Evolutionary conservation across 2,797 vertebrate genomes (phyloP).

Genomic region (Enoplosus armatus): DNA sequence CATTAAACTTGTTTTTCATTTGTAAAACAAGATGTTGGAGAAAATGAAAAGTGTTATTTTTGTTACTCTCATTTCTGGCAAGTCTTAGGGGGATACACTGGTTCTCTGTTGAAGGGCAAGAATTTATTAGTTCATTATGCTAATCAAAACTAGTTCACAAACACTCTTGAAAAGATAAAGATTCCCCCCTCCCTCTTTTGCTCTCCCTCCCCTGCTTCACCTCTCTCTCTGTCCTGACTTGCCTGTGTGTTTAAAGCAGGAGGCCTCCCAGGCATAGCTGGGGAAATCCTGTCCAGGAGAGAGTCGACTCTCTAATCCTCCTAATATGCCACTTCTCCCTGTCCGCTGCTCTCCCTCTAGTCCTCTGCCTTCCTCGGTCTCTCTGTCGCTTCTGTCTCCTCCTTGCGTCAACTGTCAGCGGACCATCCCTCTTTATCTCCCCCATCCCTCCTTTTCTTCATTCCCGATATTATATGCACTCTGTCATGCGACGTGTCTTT

Average conservation of each 20-base stretch:
- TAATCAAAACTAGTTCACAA: slow-evolving; percentile 62
- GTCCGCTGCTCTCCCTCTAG: slow-evolving; percentile 35
- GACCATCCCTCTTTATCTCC: slow-evolving; percentile 34
- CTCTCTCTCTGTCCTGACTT: slow-evolving; percentile 69
- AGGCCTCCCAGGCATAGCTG: slow-evolving; percentile 73
- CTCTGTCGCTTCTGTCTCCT: slow-evolving; percentile 12
- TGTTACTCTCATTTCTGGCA: slow-evolving; percentile 46
- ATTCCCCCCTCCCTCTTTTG: slow-evolving; percentile 13
- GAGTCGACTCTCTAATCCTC: slow-evolving; percentile 73
- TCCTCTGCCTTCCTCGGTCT: slow-evolving; percentile 23
- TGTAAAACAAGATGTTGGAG: slow-evolving; percentile 41
- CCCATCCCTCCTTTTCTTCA: slow-evolving; percentile 7
- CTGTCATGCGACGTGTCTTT: slow-evolving; percentile 13
- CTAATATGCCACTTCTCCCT: slow-evolving; percentile 65
- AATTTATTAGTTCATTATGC: slow-evolving; percentile 67
- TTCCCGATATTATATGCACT: neutral
- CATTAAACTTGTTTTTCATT: slow-evolving; percentile 30
- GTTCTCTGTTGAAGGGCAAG: slow-evolving; percentile 40
- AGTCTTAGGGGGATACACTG: slow-evolving; percentile 34
- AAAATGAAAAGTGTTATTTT: slow-evolving; percentile 39
- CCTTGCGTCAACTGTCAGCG: slow-evolving; percentile 22
- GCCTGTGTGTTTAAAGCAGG: slow-evolving; percentile 72
- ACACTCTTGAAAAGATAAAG: slow-evolving; percentile 53
- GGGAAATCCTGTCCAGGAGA: slow-evolving; percentile 74
- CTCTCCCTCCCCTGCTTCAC: slow-evolving; percentile 38